Base-by-base conservation (phyloP, 2,797 vertebrate species). In the Smutsia gigantea region DNA sequence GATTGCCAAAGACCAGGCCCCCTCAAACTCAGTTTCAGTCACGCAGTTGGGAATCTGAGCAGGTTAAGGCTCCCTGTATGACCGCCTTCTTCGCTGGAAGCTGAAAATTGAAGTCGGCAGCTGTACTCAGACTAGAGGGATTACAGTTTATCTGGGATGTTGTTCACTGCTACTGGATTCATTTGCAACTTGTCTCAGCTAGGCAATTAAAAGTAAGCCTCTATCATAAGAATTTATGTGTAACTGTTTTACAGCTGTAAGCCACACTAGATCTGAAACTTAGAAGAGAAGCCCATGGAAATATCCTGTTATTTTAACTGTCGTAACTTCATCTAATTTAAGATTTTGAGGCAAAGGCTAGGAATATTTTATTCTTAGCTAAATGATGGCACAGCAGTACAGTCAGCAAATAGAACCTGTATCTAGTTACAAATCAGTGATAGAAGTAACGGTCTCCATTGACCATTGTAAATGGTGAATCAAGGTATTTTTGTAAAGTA, bases 121-220 rank as follows among this genome's bases (percentile, higher is more conserved):
- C 19, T 90, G n/a, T 86, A 78, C 95, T 89, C 46, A 93, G 42
- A 78, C 74, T 39, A 18, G 7, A 61, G 79, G 77, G 46, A 34
- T 78, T 83, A n/a, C 57, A 37, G 2, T 83, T 53, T 78, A 75
- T 74, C 87, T 92, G 77, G 55, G 51, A 27, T 88, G 29, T 74
- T 92, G 79, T 79, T 93, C 79, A 57, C 25, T 55, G 21, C 39
- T 68, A 37, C 79, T 37, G 55, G 34, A 87, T 94, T 84, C 23
- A 87, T 81, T 86, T 83, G 42, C 88, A 92, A 96, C 42, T 72
- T 55, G 23, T 82, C 71, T 93, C 61, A 39, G 29, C 13, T 37
- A 81, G 75, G 31, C 77, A 90, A 85, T 90, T 77, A 90, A 95
- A 96, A 94, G 55, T 55, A 61, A 93, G 29, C 18, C 23, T 49